phyloP scores from a whole-genome alignment of 2,888 invertebrate species.

The Itoplectis maculator region DNA sequence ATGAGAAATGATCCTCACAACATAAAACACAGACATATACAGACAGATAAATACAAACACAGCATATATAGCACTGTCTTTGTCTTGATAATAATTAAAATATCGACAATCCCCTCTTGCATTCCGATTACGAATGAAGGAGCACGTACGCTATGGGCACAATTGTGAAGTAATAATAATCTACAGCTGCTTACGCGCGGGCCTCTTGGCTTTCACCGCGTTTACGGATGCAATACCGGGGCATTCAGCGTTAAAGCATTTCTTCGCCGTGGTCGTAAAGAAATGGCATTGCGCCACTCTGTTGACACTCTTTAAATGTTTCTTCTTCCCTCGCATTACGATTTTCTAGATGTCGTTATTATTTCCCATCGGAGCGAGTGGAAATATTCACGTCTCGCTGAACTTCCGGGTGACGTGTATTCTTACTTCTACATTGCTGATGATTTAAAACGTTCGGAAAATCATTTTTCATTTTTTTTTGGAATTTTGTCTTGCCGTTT shows the following conservation, averaged over 20 bases:
- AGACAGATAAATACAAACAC: constrained; percentile 7
- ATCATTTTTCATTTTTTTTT: too few species aligned
- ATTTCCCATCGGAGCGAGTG: too few species aligned
- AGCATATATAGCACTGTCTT: too few species aligned
- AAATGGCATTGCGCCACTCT: background rate
- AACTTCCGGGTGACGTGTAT: too few species aligned
- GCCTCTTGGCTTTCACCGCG: constrained; percentile 51
- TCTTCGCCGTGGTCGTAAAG: constrained; percentile 8
- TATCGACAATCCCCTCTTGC: constrained; percentile 44
- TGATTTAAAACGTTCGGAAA: too few species aligned
- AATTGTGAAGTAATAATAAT: constrained; percentile 65
- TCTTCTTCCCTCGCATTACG: background rate
- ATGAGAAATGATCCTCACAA: constrained; percentile 43
- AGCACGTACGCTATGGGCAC: constrained; percentile 26
- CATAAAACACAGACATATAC: constrained; percentile 21
- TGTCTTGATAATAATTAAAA: constrained; percentile 29
- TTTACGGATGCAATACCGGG: constrained; percentile 43
- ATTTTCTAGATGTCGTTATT: background rate
- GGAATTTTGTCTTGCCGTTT: too few species aligned
- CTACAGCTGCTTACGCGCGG: constrained; percentile 44
- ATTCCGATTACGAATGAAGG: constrained; percentile 50
- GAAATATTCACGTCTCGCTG: too few species aligned
- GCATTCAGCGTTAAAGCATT: constrained; percentile 22
- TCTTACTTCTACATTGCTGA: too few species aligned
- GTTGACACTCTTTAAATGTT: background rate